Evolutionary conservation across 2,113 vertebrate genomes (phyloP).

Genomic region (Grammomys surdaster): DNA sequence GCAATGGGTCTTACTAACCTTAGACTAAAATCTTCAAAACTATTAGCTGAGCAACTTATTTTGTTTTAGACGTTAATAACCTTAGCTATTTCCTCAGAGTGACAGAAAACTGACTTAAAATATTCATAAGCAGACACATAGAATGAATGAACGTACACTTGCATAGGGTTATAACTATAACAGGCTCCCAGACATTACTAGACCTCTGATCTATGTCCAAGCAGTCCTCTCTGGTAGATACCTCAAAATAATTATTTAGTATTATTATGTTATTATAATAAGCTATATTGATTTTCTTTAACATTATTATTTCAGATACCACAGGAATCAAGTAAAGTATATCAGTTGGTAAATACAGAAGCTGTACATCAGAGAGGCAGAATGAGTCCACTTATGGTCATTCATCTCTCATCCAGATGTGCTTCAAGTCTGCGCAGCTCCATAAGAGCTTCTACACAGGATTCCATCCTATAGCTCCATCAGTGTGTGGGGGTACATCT

Average conservation of each 20-base stretch:
- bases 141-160: neutral
- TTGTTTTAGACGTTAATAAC: neutral
- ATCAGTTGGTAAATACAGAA: neutral
- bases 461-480: accelerated
- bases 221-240: neutral
- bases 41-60: no score
- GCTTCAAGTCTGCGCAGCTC: neutral
- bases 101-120: neutral
- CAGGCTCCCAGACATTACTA: neutral
- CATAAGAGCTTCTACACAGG: accelerated
- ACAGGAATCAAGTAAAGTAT: neutral
- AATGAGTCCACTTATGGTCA: neutral
- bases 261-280: no score
- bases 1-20: neutral
- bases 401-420: neutral
- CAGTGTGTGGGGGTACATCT: neutral
- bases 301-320: neutral
- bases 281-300: neutral
- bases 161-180: neutral
- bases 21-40: neutral
- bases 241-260: no score
- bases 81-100: neutral
- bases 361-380: neutral
- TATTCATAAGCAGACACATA: neutral
- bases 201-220: neutral